A percentile compares a stretch with the other conserved stretches of the same genome.
Conservation (phyloP, 2,888 invertebrate species). For the Noctua pronuba region DNA sequence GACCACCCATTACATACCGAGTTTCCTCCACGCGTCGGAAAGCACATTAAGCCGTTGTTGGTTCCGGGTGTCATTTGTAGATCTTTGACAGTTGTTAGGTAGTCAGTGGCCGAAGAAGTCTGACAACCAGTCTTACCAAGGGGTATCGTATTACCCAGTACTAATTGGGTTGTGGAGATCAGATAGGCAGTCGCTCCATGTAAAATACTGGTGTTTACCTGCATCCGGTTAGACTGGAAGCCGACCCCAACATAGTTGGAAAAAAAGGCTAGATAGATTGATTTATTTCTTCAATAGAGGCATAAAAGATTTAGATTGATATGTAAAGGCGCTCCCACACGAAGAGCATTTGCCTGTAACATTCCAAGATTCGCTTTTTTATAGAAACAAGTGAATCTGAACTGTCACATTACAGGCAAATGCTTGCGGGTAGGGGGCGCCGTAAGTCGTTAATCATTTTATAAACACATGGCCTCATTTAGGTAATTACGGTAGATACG, state of each 20-base stretch:
- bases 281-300: neutral
- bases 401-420: neutral
- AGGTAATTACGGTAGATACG: neutral
- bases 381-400: neutral
- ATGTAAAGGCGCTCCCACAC: neutral
- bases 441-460: slow-evolving; percentile 1
- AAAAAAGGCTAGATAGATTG: too few species aligned
- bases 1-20: too few species aligned
- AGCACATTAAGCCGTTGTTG: too few species aligned
- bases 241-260: neutral
- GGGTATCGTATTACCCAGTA: neutral
- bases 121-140: neutral
- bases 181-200: neutral
- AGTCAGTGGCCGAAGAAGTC: too few species aligned
- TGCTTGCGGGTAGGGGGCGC: neutral
- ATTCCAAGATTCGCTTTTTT: neutral
- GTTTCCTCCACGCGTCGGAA: too few species aligned
- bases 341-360: neutral
- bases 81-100: too few species aligned
- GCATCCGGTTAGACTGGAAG: neutral
- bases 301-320: neutral
- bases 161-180: neutral
- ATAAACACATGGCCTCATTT: neutral
- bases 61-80: too few species aligned
- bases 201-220: neutral